phyloP scores from a whole-genome alignment of 2,113 vertebrate species.

The Naja naja region DNA sequence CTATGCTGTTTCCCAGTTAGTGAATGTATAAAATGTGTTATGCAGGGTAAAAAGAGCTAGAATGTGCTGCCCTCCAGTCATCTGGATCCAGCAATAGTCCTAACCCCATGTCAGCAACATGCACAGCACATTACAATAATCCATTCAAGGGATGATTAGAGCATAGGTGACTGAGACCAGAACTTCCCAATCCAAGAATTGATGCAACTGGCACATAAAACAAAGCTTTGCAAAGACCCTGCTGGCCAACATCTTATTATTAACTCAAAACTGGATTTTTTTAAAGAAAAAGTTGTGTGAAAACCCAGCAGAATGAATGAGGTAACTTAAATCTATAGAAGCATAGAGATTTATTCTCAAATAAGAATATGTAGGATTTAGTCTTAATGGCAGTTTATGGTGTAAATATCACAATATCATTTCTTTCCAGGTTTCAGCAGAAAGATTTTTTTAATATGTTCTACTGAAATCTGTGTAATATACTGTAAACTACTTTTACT shows the following conservation, averaged over 20 bases:
- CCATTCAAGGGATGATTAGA: too few species aligned
- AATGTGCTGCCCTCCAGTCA: background rate
- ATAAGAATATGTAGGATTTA: background rate
- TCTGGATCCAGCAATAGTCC: background rate
- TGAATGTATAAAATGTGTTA: background rate
- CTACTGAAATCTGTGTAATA: background rate
- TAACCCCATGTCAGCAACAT: too few species aligned
- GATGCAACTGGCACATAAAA: background rate
- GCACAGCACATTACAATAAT: too few species aligned
- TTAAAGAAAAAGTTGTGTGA: background rate
- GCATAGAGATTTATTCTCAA: background rate
- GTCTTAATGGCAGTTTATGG: background rate
- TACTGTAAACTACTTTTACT: background rate
- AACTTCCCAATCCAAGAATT: background rate
- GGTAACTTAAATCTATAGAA: background rate
- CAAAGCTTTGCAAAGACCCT: background rate
- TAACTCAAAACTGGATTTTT: background rate
- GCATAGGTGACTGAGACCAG: background rate
- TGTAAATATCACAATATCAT: background rate
- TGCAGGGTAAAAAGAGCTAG: background rate
- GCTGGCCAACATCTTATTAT: background rate
- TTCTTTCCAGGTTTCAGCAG: background rate
- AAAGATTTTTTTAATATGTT: background rate
- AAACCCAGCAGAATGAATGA: background rate
- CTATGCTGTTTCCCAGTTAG: background rate